A percentile compares a stretch with the other conserved stretches of the same genome.
Conservation (phyloP, 2,113 vertebrate species). For the Vidua macroura region DNA sequence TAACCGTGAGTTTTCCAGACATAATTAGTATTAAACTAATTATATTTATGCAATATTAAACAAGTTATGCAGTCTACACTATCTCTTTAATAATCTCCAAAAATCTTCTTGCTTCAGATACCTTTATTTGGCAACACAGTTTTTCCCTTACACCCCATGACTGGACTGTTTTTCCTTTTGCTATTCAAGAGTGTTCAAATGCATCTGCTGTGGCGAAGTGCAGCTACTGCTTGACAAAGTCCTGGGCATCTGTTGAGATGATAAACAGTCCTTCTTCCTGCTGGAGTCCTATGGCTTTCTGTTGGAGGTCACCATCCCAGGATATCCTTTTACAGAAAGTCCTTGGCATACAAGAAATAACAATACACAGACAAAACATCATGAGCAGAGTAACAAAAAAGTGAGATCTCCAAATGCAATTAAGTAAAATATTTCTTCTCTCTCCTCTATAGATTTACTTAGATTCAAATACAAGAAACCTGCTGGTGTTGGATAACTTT, state of each 20-base stretch:
- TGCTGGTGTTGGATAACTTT: background rate
- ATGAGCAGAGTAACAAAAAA: background rate
- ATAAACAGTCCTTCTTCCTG: background rate
- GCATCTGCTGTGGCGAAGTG: background rate
- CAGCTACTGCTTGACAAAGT: background rate
- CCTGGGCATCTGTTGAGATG: background rate
- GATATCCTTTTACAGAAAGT: background rate
- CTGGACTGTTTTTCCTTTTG: background rate
- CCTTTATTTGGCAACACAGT: background rate
- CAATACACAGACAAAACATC: background rate
- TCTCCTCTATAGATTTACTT: background rate
- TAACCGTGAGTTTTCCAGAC: background rate
- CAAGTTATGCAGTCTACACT: background rate
- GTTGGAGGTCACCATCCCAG: background rate
- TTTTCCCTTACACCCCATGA: background rate
- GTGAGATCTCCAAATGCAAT: background rate
- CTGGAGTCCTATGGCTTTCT: background rate
- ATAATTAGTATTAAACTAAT: background rate
- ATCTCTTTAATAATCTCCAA: background rate
- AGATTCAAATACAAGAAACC: background rate
- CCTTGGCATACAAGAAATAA: background rate
- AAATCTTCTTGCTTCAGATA: background rate
- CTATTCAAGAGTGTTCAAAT: background rate
- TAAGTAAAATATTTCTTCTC: background rate
- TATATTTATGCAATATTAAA: background rate